phyloP scores from a whole-genome alignment of 1,140 invertebrate genomes.

The Drosophila baimaii region DNA sequence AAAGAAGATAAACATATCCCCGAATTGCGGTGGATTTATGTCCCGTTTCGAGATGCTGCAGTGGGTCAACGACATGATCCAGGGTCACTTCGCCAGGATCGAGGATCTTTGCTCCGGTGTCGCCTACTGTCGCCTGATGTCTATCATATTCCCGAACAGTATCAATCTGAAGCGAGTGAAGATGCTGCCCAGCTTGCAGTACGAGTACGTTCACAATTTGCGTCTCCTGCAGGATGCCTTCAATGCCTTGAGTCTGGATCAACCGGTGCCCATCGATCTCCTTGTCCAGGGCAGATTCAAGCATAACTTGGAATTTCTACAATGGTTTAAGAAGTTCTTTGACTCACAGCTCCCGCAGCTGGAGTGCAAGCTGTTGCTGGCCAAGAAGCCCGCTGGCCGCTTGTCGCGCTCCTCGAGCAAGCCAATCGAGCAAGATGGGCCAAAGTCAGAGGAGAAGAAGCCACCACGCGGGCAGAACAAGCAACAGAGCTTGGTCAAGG shows the following conservation, averaged over 20 bases:
- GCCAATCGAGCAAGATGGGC: no score
- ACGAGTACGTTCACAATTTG: conserved; percentile 99
- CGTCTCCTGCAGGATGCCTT: conserved; percentile 98
- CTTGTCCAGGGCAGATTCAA: conserved; percentile 97
- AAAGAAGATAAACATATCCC: no score
- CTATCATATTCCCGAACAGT: conserved; percentile 97
- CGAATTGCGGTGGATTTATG: no score
- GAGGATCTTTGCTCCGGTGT: conserved; percentile 98
- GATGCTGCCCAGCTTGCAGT: conserved; percentile 98
- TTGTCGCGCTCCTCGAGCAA: no score
- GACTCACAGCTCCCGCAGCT: conserved; percentile 90
- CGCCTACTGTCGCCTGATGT: conserved; percentile 99
- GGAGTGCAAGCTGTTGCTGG: no score
- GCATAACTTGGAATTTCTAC: conserved; percentile 99
- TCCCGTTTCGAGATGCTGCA: conserved; percentile 98
- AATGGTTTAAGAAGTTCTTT: conserved; percentile 99
- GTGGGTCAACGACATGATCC: conserved; percentile 98
- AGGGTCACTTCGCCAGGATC: conserved; percentile 97
- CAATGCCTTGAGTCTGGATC: conserved; percentile 98
- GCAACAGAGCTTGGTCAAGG: no score
- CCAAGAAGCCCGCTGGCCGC: no score
- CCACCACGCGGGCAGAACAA: conserved; percentile 36
- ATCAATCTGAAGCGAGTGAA: conserved; percentile 97
- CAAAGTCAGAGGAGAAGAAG: no score
- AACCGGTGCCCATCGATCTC: conserved; percentile 92